Conservation (phyloP, 2,113 vertebrate genomes). For the Anarhynchus alexandrinus region DNA sequence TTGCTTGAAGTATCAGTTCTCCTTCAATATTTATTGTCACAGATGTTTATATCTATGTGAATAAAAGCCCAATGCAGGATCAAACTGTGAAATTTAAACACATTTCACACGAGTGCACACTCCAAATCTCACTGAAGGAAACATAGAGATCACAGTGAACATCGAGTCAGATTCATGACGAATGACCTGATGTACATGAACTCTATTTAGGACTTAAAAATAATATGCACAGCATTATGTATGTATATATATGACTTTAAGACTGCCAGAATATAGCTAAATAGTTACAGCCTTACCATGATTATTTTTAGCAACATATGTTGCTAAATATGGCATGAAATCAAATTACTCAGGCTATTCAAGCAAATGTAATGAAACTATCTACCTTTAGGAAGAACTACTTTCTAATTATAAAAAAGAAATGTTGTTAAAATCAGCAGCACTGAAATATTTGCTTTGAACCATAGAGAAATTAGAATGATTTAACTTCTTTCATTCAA, state of each 20-base stretch:
- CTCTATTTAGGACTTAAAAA: neutral
- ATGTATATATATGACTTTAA: neutral
- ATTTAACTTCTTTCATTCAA: neutral
- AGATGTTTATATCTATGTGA: neutral
- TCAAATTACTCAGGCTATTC: conserved; percentile 11
- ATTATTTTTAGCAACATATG: conserved; percentile 30
- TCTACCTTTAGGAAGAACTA: neutral
- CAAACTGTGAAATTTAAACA: neutral
- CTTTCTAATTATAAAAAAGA: neutral
- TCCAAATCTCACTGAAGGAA: neutral
- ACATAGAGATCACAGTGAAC: neutral
- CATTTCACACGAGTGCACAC: neutral
- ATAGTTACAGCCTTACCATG: neutral
- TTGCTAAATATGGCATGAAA: conserved; percentile 39
- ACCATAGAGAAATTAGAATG: neutral
- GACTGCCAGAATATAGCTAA: neutral
- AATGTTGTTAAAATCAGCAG: neutral
- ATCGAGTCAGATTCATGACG: neutral
- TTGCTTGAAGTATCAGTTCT: neutral
- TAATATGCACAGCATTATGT: neutral
- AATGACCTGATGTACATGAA: neutral
- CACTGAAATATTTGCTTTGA: neutral
- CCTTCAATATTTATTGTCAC: neutral
- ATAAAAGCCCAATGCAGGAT: neutral
- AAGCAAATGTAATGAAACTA: neutral